Percentiles rank a stretch among this genome's conserved stretches.
phyloP scores from a whole-genome alignment of 2,888 invertebrate genomes.

The Netelia virgata region DNA sequence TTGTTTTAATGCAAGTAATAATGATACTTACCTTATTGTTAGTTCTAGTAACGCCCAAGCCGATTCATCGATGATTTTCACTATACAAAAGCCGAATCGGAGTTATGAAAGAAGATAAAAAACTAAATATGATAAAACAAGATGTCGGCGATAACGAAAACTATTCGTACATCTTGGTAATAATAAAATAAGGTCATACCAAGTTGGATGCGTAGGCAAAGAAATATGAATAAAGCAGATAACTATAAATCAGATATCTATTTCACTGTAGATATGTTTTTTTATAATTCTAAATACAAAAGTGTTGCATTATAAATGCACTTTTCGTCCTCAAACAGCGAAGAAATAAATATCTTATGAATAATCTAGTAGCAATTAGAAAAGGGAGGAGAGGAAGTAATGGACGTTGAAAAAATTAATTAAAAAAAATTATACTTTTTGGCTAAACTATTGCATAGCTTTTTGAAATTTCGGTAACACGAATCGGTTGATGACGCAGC shows the following conservation, averaged over 20 bases:
- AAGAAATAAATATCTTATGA: conserved; percentile 1
- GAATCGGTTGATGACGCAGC: not conserved
- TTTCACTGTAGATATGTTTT: not conserved
- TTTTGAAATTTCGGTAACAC: not conserved
- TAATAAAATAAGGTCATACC: not conserved
- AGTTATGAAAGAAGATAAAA: too few relatives aligned
- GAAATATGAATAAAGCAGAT: not conserved
- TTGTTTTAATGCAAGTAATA: too few relatives aligned
- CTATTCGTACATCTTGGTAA: too few relatives aligned
- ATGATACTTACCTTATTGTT: too few relatives aligned
- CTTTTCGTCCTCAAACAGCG: not conserved
- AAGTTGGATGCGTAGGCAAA: not conserved
- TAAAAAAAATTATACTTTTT: not conserved
- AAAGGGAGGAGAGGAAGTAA: not conserved
- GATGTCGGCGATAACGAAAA: too few relatives aligned
- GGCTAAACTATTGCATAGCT: not conserved
- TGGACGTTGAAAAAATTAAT: not conserved
- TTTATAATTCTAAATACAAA: conserved; percentile 2
- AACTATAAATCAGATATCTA: not conserved
- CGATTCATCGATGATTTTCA: too few relatives aligned
- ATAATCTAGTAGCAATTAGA: not conserved
- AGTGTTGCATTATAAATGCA: not conserved
- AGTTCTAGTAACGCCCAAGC: too few relatives aligned
- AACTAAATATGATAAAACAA: too few relatives aligned
- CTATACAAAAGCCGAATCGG: too few relatives aligned